These are phyloP conservation scores for Germaria angustata DNA, from an alignment of 2,888 invertebrate genomes.

Conservation along the genomic window DNA sequence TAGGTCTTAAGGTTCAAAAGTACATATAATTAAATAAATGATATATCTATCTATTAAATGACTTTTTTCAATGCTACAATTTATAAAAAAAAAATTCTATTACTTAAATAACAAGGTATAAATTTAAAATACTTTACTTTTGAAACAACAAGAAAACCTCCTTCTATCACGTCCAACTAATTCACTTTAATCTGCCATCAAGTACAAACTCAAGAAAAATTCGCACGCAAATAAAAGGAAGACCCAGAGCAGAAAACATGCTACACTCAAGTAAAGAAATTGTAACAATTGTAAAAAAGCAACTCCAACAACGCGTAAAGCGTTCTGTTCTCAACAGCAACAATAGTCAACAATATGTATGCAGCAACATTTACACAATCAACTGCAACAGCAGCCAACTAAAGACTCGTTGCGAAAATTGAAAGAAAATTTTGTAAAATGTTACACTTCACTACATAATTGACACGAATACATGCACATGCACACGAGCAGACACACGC, in stretches of 20 bases:
- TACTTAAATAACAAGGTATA: background rate
- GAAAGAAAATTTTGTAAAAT: slow-evolving; percentile 50
- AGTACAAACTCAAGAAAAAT: background rate
- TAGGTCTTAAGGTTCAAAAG: too few relatives aligned
- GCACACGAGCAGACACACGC: background rate
- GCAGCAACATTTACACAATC: slow-evolving; percentile 30
- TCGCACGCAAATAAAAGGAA: background rate
- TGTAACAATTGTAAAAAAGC: background rate
- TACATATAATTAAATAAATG: too few relatives aligned
- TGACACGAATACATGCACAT: slow-evolving; percentile 8
- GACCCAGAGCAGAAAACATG: slow-evolving; percentile 9
- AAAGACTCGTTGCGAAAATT: slow-evolving; percentile 42
- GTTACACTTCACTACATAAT: slow-evolving; percentile 51
- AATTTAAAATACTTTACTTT: background rate
- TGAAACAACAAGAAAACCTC: background rate
- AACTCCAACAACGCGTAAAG: slow-evolving; percentile 17
- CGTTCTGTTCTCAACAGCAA: background rate
- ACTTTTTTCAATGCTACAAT: too few relatives aligned
- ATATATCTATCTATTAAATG: too few relatives aligned
- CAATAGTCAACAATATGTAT: background rate
- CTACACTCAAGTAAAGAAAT: slow-evolving; percentile 4
- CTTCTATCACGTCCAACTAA: slow-evolving; percentile 37
- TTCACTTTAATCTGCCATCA: slow-evolving; percentile 32
- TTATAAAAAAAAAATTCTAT: too few relatives aligned
- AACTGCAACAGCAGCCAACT: slow-evolving; percentile 49